phyloP scores from a whole-genome alignment of 2,113 vertebrate genomes.

The Aythya baeri region DNA sequence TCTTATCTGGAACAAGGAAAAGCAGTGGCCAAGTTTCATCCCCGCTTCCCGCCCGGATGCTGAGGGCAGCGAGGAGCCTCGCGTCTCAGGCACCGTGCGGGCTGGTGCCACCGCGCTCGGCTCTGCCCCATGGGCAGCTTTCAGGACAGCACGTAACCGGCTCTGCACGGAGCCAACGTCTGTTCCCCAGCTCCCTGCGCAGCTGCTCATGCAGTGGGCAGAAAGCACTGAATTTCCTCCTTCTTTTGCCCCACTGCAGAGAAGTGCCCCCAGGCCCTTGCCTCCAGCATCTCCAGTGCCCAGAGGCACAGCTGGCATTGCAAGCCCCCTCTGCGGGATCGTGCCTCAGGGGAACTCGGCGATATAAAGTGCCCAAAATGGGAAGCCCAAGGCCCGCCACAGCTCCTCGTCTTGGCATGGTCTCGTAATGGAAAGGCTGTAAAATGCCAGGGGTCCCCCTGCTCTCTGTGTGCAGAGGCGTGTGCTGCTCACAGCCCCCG shows the following conservation, averaged over 20 bases:
- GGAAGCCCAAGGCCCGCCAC: fast-evolving
- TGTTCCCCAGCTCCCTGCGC: fast-evolving
- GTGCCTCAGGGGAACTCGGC: background rate
- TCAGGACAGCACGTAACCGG: fast-evolving
- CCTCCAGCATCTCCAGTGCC: background rate
- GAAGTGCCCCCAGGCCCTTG: fast-evolving
- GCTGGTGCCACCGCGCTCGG: background rate
- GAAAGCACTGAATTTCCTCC: fast-evolving
- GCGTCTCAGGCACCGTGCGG: too few species aligned
- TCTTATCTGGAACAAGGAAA: constrained; percentile 56
- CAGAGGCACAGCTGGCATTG: background rate
- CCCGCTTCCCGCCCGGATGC: background rate
- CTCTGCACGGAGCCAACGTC: fast-evolving
- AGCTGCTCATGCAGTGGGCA: fast-evolving
- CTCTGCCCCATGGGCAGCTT: background rate
- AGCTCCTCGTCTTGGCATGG: background rate
- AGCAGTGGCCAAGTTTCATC: background rate
- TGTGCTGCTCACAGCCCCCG: background rate
- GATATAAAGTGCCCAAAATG: fast-evolving
- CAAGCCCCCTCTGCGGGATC: fast-evolving
- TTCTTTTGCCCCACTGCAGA: fast-evolving
- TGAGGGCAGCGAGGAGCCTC: background rate
- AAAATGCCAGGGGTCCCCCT: fast-evolving
- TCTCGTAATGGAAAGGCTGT: fast-evolving
- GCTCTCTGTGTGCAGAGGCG: fast-evolving